Conservation (phyloP, 2,888 invertebrate genomes). For the Drosophila borborema region DNA sequence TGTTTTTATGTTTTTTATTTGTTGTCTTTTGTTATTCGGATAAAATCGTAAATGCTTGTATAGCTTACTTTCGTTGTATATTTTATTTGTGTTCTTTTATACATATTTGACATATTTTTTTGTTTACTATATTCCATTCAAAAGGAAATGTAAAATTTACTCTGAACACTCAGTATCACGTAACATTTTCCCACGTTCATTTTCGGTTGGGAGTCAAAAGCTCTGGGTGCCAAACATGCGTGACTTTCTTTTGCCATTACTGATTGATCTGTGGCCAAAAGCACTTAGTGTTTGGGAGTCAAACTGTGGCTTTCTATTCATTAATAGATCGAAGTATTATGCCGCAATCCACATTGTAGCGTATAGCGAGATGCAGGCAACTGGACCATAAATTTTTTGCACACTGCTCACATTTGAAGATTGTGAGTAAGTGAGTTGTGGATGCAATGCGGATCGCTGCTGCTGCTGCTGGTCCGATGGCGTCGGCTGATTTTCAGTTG, state of each 20-base stretch:
- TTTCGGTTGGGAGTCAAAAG: constrained; percentile 16
- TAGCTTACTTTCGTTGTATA: too few species aligned
- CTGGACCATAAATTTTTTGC: constrained; percentile 56
- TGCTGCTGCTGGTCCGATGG: constrained; percentile 27
- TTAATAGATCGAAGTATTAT: constrained; percentile 29
- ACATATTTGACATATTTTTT: not conserved
- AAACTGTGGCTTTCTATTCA: constrained; percentile 52
- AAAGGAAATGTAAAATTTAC: not conserved
- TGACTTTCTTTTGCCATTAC: constrained; percentile 66
- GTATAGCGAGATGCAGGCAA: constrained; percentile 54
- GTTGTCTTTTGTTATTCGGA: not conserved
- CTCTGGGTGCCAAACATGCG: constrained; percentile 32
- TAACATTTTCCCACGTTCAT: constrained; percentile 49
- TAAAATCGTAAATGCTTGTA: not conserved
- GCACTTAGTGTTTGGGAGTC: constrained; percentile 47
- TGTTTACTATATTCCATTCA: not conserved
- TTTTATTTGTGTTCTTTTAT: not conserved
- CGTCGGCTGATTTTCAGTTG: constrained; percentile 66
- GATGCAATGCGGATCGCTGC: constrained; percentile 41
- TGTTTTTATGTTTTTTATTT: too few species aligned
- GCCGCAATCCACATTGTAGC: constrained; percentile 50
- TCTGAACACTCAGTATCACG: constrained; percentile 9
- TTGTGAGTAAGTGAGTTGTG: constrained; percentile 31
- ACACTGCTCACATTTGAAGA: constrained; percentile 32
- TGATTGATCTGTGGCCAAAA: constrained; percentile 56